These are phyloP conservation scores for Linnaemya vulpina DNA, from an alignment of 2,888 invertebrate genomes.

Conservation along the genomic window DNA sequence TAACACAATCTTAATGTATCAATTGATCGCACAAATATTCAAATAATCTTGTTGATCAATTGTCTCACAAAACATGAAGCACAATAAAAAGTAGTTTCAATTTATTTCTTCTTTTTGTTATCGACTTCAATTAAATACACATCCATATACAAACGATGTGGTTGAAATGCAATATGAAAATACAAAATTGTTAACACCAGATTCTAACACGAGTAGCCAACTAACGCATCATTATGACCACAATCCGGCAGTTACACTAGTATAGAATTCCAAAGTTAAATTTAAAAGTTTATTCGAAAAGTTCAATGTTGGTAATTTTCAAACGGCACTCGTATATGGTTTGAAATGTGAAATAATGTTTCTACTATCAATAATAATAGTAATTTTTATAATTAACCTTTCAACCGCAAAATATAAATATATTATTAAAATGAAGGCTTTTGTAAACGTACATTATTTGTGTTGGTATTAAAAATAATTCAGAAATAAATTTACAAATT, in stretches of 20 bases:
- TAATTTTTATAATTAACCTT: constrained; percentile 39
- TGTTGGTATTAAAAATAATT: too few species aligned
- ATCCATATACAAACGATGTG: not conserved
- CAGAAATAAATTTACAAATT: too few species aligned
- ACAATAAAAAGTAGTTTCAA: not conserved
- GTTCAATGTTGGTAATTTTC: not conserved
- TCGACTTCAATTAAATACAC: too few species aligned
- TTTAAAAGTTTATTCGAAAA: too few species aligned
- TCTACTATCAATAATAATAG: not conserved
- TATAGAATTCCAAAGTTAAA: too few species aligned
- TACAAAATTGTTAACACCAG: not conserved
- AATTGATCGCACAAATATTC: not conserved
- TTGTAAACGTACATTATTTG: too few species aligned
- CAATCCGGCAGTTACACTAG: too few species aligned
- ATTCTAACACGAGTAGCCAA: too few species aligned
- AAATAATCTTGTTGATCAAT: constrained; percentile 5
- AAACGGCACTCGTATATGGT: not conserved
- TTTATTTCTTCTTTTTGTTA: not conserved
- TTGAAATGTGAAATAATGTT: not conserved
- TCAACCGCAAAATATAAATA: constrained; percentile 38
- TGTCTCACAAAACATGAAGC: not conserved
- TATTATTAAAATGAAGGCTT: constrained; percentile 2
- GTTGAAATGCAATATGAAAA: not conserved
- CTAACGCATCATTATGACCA: too few species aligned
- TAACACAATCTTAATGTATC: not conserved